Conservation (phyloP, 2,797 vertebrate species). For the Sebastes melanostomus region DNA sequence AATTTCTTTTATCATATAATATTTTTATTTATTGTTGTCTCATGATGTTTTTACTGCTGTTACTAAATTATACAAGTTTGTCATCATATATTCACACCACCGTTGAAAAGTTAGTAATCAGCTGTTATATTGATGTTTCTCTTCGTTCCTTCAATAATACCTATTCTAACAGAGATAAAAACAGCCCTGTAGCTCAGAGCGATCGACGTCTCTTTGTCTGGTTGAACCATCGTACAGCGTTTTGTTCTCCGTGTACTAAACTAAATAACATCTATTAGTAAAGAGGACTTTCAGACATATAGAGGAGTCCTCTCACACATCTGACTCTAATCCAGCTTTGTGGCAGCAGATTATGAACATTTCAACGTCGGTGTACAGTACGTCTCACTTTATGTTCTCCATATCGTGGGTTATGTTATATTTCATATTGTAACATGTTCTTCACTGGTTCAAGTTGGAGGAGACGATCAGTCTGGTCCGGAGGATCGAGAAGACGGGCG, state of each 20-base stretch:
- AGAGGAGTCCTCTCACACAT: too few relatives aligned
- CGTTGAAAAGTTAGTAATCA: background rate
- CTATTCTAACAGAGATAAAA: background rate
- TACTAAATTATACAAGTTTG: background rate
- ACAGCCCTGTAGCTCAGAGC: too few relatives aligned
- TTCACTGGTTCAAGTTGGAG: slow-evolving; percentile 81
- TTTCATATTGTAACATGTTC: background rate
- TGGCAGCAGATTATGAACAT: too few relatives aligned
- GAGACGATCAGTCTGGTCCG: slow-evolving; percentile 89
- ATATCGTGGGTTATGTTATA: background rate
- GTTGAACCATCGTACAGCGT: too few relatives aligned
- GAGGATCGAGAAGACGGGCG: slow-evolving; percentile 91
- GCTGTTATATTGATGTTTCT: background rate
- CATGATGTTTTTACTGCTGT: background rate
- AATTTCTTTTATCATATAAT: background rate
- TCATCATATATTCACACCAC: background rate
- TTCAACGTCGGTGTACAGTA: too few relatives aligned
- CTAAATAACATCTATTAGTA: too few relatives aligned
- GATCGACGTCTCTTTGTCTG: too few relatives aligned
- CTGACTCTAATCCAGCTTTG: too few relatives aligned
- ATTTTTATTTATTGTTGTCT: background rate
- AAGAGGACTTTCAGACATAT: too few relatives aligned
- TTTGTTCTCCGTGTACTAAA: too few relatives aligned
- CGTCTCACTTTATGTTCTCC: background rate
- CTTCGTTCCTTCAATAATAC: background rate